Base-by-base conservation (phyloP, 2,888 invertebrate species). In the Dolichomitus sp. region DNA sequence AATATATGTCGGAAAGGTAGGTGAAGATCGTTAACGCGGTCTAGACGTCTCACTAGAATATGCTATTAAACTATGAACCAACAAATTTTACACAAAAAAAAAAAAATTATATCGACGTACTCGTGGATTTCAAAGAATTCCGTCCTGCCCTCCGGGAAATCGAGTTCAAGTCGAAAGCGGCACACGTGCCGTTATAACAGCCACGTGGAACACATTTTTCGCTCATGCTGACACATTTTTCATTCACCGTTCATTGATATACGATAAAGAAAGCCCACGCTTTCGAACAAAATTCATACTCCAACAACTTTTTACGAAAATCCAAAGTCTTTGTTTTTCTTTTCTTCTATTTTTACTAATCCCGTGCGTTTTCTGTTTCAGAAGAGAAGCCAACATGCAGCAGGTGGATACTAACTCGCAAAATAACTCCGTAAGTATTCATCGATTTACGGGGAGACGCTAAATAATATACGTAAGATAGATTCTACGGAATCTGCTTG, bases 401-500 rank as follows among this genome's bases (percentile, higher is more conserved):
- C 95, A 95, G 94, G 95, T 95, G 92, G 95, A 95, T 88, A 92
- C 94, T 88, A 94, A 94, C 89, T 94, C 94, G 89, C 95, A 95
- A 91, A 95, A 95, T 93, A 95, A 95, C 93, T 94, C 95, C 89
- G 95, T 95, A 93, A 94, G 94, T 94, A 84, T 85, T 17, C 17
- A 9, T 27, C 48, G 57, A 69, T 5, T 1, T 45, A 17, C 19
- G 2, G 17, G 14, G 33, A 72, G 52, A 33, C 17, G 17, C 30
- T n/a, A 59, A 19, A 19, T 40, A 7, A 19, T 11, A 40, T 45
- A 23, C 45, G 45, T 14, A 50, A 50, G 52, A 37, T 4, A 65
- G 30, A 50, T 68, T 50, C 12, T 27, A 19, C 9, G 59, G 23
- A 69, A 69, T 40, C n/a, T 5, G 33, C 63, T 70, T 77, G 48